These are phyloP conservation scores for Sarotherodon lohbergeri DNA, from an alignment of 2,113 vertebrate species.

Conservation along the genomic window DNA sequence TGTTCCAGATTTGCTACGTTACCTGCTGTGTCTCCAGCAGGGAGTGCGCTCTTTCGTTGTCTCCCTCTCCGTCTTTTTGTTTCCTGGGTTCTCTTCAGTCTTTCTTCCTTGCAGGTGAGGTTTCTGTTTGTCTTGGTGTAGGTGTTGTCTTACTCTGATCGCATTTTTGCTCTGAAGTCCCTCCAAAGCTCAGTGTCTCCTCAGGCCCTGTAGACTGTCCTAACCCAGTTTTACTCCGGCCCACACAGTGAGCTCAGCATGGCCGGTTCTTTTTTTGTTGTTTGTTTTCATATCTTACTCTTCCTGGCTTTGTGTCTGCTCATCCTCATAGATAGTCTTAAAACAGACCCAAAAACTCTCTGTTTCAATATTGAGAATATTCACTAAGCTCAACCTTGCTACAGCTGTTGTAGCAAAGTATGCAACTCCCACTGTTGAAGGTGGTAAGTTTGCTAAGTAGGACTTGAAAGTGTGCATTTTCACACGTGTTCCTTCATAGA, in stretches of 20 bases:
- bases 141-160: constrained; percentile 18
- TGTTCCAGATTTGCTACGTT: neutral
- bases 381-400: neutral
- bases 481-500: neutral
- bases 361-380: neutral
- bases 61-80: neutral
- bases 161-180: neutral
- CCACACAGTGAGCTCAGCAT: neutral
- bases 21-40: neutral
- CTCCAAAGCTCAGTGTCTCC: constrained; percentile 2
- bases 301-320: neutral
- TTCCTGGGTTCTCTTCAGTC: neutral
- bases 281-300: neutral
- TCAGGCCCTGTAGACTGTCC: neutral
- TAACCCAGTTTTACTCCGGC: constrained; percentile 18
- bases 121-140: neutral
- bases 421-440: neutral
- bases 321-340: neutral
- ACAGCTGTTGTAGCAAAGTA: neutral
- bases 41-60: neutral
- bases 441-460: neutral
- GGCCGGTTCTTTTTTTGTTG: neutral
- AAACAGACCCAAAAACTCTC: neutral
- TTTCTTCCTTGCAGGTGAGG: neutral
- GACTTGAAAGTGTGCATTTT: neutral